Base-by-base conservation (phyloP, 2,113 vertebrate species). In the Rhinichthys klamathensis region DNA sequence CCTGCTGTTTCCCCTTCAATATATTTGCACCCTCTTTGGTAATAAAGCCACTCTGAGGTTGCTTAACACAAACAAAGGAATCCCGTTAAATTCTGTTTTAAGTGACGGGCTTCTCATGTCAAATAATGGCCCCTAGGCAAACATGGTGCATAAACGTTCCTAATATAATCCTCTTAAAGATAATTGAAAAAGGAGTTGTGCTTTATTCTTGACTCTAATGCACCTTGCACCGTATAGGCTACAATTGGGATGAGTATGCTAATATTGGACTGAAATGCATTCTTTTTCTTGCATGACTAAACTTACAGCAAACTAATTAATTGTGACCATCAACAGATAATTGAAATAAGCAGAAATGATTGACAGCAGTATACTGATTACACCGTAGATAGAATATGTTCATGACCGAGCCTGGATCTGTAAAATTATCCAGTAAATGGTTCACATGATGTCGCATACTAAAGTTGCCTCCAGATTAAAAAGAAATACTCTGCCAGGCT, bases 111-210 rank as follows among this genome's bases (percentile, higher is more conserved):
- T 27, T 15, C 35, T 80, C 58, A 46, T 63, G 77, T 63, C n/a
- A 80, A 30, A 80, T 44, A 44, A 46, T 80, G 77, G 23, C 58
- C 2, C n/a, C 58, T 63, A 38, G 58, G 58, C 58, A 80, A 80
- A 80, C 35, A 58, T 63, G 58, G 61, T 27, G 23, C 77, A 44
- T 58, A 63, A 79, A 79, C 6, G 7, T 25, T 41, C 12, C 23
- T 80, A 80, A n/a, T n/a, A n/a, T n/a, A n/a, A 80, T 80, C 38
- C 38, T 63, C 38, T 80, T 80, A 80, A 61, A 80, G 77, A 63
- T 80, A 46, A 80, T 63, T 63, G 58, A 80, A 80, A 80, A 80
- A 60, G 44, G 11, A 44, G 77, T 32, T 25, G 35, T 61, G 56
- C 58, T 63, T 63, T 61, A 41, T 25, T 80, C 35, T 80, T 16